Conservation (phyloP, 2,888 invertebrate genomes). For the Brassicogethes aeneus region DNA sequence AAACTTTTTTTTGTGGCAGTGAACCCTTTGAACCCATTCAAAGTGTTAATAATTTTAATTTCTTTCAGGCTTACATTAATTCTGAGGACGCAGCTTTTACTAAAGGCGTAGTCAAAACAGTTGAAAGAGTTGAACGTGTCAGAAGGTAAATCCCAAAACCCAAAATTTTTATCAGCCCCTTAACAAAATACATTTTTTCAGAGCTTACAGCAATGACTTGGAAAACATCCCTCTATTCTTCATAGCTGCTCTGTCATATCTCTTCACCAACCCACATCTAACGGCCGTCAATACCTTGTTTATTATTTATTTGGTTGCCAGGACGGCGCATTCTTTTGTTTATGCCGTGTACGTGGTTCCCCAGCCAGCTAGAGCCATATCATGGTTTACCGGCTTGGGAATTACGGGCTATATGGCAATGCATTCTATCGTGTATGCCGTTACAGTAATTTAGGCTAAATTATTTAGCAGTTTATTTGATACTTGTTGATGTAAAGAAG, state of each 20-base stretch:
- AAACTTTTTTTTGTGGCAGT: no score
- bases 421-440: no score
- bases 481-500: no score
- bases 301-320: conserved; percentile 44
- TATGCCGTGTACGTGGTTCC: conserved; percentile 54
- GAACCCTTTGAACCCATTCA: no score
- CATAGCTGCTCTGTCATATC: conserved; percentile 50
- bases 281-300: conserved; percentile 46
- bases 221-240: conserved; percentile 63
- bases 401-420: conserved; percentile 27
- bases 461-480: no score
- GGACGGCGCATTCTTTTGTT: conserved; percentile 54
- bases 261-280: conserved; percentile 48
- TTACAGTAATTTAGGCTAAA: no score
- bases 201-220: conserved; percentile 62
- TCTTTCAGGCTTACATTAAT: conserved; percentile 45
- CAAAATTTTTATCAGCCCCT: conserved; percentile 2
- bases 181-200: no score
- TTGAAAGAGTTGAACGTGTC: conserved; percentile 45
- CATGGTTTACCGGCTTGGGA: conserved; percentile 22
- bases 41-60: no score
- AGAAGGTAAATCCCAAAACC: conserved; percentile 34
- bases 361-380: conserved; percentile 40
- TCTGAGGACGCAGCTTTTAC: conserved; percentile 42
- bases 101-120: conserved; percentile 31